Percentiles rank a stretch among this genome's conserved stretches.
These are phyloP conservation scores for Acanthaster planci DNA, from an alignment of 35 echinoderm and acorn worm genomes.

Conservation along the genomic window DNA sequence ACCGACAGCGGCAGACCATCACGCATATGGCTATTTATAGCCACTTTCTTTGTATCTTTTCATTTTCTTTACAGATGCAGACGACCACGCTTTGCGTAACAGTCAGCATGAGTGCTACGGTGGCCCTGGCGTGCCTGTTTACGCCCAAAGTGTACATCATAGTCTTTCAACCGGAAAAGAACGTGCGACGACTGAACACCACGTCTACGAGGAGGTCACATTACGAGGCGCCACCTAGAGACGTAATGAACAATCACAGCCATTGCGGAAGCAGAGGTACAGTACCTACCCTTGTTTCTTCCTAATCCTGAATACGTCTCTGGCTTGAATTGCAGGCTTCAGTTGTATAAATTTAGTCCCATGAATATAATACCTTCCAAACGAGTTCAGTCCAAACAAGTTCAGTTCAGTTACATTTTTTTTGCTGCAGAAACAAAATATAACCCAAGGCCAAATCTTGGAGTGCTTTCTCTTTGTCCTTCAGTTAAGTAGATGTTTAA, in stretches of 20 bases:
- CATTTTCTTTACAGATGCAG: conserved; percentile 67
- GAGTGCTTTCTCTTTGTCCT: too few relatives aligned
- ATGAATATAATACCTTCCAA: not conserved
- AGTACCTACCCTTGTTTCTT: too few relatives aligned
- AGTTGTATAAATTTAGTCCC: not conserved
- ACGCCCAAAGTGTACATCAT: conserved; percentile 99
- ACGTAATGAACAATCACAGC: conserved; percentile 56
- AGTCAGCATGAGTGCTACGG: conserved; percentile 92
- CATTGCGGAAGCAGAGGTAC: conserved; percentile 1
- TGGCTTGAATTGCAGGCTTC: not conserved
- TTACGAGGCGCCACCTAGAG: conserved; percentile 44
- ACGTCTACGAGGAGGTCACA: conserved; percentile 74
- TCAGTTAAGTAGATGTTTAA: too few relatives aligned
- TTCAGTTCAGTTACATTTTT: conserved; percentile 41
- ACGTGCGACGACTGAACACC: conserved; percentile 84
- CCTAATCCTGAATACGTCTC: not conserved
- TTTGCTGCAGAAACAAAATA: too few relatives aligned
- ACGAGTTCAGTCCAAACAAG: not conserved
- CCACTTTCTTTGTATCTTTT: conserved; percentile 25
- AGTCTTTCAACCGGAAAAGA: conserved; percentile 99
- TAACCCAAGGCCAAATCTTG: too few relatives aligned
- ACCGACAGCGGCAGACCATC: too few relatives aligned
- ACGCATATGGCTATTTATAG: too few relatives aligned
- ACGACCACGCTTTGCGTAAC: conserved; percentile 90
- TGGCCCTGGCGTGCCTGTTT: conserved; percentile 87